phyloP scores from a whole-genome alignment of 2,113 vertebrate species.

The Oxyruncus cristatus region DNA sequence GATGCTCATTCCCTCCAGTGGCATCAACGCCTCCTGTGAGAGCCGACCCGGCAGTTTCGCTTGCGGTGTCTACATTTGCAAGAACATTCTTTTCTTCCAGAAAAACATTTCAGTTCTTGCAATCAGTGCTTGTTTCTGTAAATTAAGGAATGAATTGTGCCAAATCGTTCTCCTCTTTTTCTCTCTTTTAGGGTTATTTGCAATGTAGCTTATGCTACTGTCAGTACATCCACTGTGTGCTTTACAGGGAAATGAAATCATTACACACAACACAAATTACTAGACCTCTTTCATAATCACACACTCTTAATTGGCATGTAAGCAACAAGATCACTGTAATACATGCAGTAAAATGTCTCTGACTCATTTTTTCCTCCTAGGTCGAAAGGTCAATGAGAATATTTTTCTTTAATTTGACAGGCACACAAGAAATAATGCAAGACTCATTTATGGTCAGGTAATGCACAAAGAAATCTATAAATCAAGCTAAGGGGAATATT shows the following conservation, averaged over 20 bases:
- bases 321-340: constrained; percentile 58
- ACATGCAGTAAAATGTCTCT: constrained; percentile 65
- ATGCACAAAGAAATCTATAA: constrained; percentile 80
- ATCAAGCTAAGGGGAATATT: constrained; percentile 77
- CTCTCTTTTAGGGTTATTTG: constrained; percentile 41
- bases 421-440: constrained; percentile 69
- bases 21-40: background rate
- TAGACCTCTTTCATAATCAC: constrained; percentile 67
- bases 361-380: constrained; percentile 37
- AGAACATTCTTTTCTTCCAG: constrained; percentile 46
- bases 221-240: constrained; percentile 39
- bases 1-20: background rate
- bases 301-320: constrained; percentile 72
- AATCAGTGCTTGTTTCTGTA: constrained; percentile 57
- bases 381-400: constrained; percentile 81
- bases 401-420: constrained; percentile 82
- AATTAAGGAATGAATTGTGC: constrained; percentile 68
- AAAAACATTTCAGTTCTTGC: constrained; percentile 41
- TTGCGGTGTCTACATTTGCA: constrained; percentile 9
- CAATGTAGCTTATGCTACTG: constrained; percentile 59
- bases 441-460: constrained; percentile 76
- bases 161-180: constrained; percentile 61
- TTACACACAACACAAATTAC: constrained; percentile 66
- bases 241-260: constrained; percentile 74
- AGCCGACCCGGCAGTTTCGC: background rate